Evolutionary conservation across 2,113 vertebrate species (phyloP).

Genomic region (Acanthisitta chloris): DNA sequence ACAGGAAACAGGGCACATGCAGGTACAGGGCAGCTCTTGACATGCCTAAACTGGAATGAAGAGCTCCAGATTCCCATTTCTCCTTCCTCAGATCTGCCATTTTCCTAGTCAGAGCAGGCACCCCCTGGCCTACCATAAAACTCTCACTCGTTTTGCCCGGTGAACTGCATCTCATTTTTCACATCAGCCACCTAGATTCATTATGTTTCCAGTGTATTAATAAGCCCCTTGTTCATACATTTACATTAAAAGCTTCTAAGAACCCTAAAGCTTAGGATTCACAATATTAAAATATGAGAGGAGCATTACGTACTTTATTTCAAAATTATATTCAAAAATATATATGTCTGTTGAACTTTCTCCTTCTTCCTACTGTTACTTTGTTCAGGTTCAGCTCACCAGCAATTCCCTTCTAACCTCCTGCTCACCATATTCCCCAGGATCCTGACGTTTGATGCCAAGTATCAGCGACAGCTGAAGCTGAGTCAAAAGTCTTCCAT

Average conservation of each 20-base stretch:
- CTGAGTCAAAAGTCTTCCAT: background rate
- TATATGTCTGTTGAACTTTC: background rate
- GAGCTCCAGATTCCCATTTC: background rate
- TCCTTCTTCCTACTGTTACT: background rate
- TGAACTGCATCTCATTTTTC: background rate
- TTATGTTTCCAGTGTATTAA: background rate
- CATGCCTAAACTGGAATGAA: background rate
- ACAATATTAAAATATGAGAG: background rate
- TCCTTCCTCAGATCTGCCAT: background rate
- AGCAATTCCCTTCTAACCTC: background rate
- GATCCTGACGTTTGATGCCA: background rate
- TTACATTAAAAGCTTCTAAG: background rate
- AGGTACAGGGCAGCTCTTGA: background rate
- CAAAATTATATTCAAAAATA: background rate
- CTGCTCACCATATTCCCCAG: background rate
- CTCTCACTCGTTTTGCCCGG: background rate
- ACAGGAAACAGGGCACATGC: background rate
- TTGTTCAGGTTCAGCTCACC: background rate
- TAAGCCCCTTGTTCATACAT: background rate
- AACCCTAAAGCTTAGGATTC: background rate
- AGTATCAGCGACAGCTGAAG: background rate
- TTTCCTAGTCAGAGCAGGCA: background rate
- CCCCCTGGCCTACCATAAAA: background rate
- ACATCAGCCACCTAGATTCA: background rate
- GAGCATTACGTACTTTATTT: background rate